phyloP scores from a whole-genome alignment of 2,113 vertebrate species.

The Probosciger aterrimus region DNA sequence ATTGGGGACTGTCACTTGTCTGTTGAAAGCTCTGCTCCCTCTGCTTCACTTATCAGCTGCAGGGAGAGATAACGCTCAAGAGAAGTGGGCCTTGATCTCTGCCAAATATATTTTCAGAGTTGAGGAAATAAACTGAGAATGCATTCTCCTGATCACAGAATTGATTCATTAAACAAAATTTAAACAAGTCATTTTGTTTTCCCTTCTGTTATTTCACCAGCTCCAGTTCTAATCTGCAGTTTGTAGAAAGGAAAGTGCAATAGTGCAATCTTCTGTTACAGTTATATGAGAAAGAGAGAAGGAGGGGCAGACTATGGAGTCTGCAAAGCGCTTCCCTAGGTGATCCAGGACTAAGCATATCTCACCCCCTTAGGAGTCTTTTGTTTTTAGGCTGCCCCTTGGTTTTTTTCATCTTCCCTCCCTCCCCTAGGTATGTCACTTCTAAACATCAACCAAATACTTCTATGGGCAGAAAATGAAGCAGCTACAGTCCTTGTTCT shows the following conservation, averaged over 20 bases:
- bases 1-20: neutral
- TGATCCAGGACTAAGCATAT: neutral
- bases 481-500: slow-evolving; percentile 5
- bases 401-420: slow-evolving; percentile 23
- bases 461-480: slow-evolving; percentile 28
- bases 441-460: slow-evolving; percentile 26
- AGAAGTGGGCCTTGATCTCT: neutral
- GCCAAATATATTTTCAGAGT: neutral
- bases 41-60: neutral
- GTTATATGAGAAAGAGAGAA: neutral
- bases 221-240: neutral
- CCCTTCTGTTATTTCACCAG: neutral
- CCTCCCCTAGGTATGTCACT: slow-evolving; percentile 5
- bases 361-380: neutral
- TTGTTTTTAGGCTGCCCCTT: neutral
- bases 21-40: neutral
- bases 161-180: neutral
- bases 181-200: neutral
- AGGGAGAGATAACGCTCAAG: neutral
- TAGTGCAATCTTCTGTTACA: neutral
- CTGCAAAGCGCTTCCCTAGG: neutral
- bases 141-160: neutral
- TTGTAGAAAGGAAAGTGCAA: neutral
- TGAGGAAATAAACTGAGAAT: neutral
- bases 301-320: neutral